phyloP scores from a whole-genome alignment of 2,797 vertebrate species.

The Siniperca obscura region DNA sequence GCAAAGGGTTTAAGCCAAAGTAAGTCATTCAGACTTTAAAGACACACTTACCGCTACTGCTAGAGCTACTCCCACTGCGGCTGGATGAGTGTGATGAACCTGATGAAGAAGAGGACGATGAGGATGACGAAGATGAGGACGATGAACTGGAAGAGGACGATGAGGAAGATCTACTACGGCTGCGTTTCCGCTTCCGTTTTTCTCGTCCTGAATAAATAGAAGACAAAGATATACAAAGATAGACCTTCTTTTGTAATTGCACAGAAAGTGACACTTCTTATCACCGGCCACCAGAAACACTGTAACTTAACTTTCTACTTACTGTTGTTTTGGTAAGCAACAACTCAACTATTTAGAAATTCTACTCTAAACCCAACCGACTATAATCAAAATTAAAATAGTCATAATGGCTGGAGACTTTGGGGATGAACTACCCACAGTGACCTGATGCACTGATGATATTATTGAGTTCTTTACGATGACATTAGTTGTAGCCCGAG shows the following conservation, averaged over 20 bases:
- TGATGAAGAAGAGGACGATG: slow-evolving; percentile 83
- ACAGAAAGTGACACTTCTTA: neutral
- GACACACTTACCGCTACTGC: slow-evolving; percentile 79
- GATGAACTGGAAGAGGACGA: slow-evolving; percentile 85
- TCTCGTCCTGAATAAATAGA: slow-evolving; percentile 80
- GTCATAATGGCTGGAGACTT: neutral
- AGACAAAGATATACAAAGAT: neutral
- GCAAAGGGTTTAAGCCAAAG: no score
- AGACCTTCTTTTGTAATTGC: neutral
- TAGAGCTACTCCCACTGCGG: slow-evolving; percentile 85
- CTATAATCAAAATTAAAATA: no score
- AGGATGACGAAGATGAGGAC: slow-evolving; percentile 74
- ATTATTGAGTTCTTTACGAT: neutral
- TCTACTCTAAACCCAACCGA: neutral
- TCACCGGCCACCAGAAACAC: neutral
- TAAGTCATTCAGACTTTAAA: neutral
- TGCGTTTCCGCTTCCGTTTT: slow-evolving; percentile 88
- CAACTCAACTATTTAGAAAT: neutral
- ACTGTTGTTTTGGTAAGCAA: neutral
- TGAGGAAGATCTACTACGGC: slow-evolving; percentile 90
- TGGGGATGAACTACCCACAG: neutral
- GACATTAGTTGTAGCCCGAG: no score
- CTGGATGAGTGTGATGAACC: slow-evolving; percentile 84
- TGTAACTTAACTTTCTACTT: neutral
- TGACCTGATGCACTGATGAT: neutral